Base-by-base conservation (phyloP, 2,888 invertebrate genomes). In the Noctua janthina region DNA sequence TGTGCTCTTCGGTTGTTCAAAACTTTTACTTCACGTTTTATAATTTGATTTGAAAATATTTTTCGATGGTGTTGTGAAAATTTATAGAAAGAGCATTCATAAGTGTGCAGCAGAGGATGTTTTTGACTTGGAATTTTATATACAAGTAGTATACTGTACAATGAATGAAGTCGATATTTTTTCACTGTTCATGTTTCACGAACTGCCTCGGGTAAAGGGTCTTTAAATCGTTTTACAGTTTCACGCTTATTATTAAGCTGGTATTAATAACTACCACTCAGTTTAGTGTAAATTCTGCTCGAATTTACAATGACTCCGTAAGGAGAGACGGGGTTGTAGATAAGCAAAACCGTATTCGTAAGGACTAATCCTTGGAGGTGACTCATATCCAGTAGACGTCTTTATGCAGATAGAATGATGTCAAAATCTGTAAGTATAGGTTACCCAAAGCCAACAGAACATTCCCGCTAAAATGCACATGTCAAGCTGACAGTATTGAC, bases 11-110 rank as follows among this genome's bases (percentile, higher is more conserved):
- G 10, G 39, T 15, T 64, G 20, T 29, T 59, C n/a, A 1, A 39
- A 75, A 87, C 72, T 85, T 76, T 85, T 66, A 87, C 75, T 72
- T 56, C 54, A 56, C 23, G n/a, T 0, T 76, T n/a, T 69, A 49
- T 70, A 39, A 64, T 62, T 79, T 69, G 56, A 54, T 71, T 29
- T 72, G 43, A 39, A 59, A 15, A 74, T 71, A 49, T 29, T 59
- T 62, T 23, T 35, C 15, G 43, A 23, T 46, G 20, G 29, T 56
- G 43, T 69, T 70, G 23, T 76, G 20, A 15, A 64, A 23, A 10
- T 54, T 66, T 23, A n/a, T 74, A n/a, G 13, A 3, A 23, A 43
- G 43, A 54, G 29, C 4, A n/a, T 68, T 59, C 2, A 29, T 46
- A 4, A 68, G 46, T 46, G 1, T 23, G n/a, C 15, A 7, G 46